Evolutionary conservation across 2,888 invertebrate species (phyloP).

Genomic region (Bombylius major): DNA sequence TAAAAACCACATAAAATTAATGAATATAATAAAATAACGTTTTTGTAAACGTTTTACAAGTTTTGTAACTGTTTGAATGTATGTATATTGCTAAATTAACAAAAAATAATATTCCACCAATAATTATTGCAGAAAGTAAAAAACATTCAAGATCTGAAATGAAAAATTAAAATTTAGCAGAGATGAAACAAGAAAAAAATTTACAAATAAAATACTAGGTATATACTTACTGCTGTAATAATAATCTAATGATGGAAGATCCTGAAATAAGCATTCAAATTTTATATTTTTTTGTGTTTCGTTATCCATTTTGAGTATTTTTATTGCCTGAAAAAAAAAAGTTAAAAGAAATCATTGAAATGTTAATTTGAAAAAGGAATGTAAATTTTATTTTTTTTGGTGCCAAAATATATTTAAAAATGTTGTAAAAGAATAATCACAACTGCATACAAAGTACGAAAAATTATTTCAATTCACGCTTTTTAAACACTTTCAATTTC

Average conservation of each 20-base stretch:
- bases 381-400: too few relatives aligned
- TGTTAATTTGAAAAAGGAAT: too few relatives aligned
- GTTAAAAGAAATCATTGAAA: too few relatives aligned
- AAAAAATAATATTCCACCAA: slow-evolving; percentile 24
- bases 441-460: too few relatives aligned
- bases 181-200: neutral
- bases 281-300: neutral
- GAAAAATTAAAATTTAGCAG: neutral
- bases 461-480: too few relatives aligned
- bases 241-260: neutral
- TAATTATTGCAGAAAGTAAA: slow-evolving; percentile 26
- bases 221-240: neutral
- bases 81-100: slow-evolving; percentile 29
- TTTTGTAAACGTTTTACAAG: slow-evolving; percentile 20
- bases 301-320: neutral
- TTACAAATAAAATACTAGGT: slow-evolving; percentile 4
- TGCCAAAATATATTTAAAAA: too few relatives aligned
- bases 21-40: slow-evolving; percentile 19
- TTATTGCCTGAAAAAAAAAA: too few relatives aligned
- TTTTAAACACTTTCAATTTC: too few relatives aligned
- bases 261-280: neutral
- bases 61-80: slow-evolving; percentile 23
- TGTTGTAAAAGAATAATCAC: too few relatives aligned
- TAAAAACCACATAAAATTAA: slow-evolving; percentile 27
- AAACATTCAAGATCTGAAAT: slow-evolving; percentile 29